Conservation (phyloP, 2,888 invertebrate species). For the Blastobasis lacticolella region DNA sequence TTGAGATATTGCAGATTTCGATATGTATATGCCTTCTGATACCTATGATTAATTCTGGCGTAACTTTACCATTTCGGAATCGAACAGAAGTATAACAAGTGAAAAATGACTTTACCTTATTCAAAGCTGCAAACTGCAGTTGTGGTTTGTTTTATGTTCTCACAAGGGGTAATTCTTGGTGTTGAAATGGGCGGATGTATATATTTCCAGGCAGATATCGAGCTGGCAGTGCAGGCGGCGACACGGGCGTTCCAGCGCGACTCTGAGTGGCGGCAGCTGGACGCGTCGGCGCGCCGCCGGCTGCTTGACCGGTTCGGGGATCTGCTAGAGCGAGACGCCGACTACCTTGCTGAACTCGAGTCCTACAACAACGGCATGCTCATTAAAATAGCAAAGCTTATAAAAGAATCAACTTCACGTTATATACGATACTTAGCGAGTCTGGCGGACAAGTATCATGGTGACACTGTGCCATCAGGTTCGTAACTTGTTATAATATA, state of each 20-base stretch:
- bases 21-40: too few species aligned
- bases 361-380: slow-evolving; percentile 94
- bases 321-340: slow-evolving; percentile 82
- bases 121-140: too few species aligned
- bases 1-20: too few species aligned
- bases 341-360: slow-evolving; percentile 89
- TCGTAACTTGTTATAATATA: slow-evolving; percentile 1
- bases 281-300: slow-evolving; percentile 83
- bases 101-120: too few species aligned
- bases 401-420: slow-evolving; percentile 83
- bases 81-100: too few species aligned
- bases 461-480: slow-evolving; percentile 82
- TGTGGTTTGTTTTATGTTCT: too few species aligned
- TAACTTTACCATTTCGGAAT: too few species aligned
- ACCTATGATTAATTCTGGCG: too few species aligned
- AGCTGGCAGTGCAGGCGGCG: slow-evolving; percentile 86
- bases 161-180: too few species aligned
- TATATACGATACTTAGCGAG: slow-evolving; percentile 95
- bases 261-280: slow-evolving; percentile 54
- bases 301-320: slow-evolving; percentile 86
- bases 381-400: slow-evolving; percentile 73
- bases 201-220: slow-evolving; percentile 83
- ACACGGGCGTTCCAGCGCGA: slow-evolving; percentile 82
- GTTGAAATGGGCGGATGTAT: too few species aligned
- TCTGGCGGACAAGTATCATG: slow-evolving; percentile 92